Evolutionary conservation across 2,113 vertebrate species (phyloP).

Genomic region (Mola mola): DNA sequence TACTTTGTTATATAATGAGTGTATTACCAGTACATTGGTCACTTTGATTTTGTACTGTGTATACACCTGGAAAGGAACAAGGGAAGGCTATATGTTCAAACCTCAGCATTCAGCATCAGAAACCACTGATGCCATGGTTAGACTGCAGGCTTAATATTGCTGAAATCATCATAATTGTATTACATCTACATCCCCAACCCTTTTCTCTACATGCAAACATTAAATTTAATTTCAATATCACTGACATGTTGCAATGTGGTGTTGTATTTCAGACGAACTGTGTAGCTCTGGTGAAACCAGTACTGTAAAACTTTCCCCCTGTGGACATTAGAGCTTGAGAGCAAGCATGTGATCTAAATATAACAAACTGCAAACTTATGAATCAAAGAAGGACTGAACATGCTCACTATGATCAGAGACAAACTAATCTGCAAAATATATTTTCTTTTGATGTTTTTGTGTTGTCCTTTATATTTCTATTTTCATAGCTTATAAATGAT

Average conservation of each 20-base stretch:
- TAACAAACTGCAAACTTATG: slow-evolving; percentile 4
- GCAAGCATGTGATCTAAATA: neutral
- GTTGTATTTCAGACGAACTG: slow-evolving; percentile 4
- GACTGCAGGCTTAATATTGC: neutral
- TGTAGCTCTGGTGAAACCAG: neutral
- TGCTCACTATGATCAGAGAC: slow-evolving; percentile 2
- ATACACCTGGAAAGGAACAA: slow-evolving; percentile 15
- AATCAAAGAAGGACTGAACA: slow-evolving; percentile 6
- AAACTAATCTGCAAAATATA: slow-evolving; percentile 20
- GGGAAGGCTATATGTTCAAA: neutral
- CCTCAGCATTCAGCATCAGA: slow-evolving; percentile 5
- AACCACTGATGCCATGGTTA: neutral
- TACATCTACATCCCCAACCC: neutral
- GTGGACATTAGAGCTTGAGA: neutral
- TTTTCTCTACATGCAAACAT: no score
- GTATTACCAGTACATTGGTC: slow-evolving; percentile 14
- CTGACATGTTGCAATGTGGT: slow-evolving; percentile 2
- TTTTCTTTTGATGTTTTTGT: neutral
- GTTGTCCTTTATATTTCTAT: no score
- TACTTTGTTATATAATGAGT: no score
- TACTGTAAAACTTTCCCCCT: neutral
- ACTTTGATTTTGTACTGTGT: slow-evolving; percentile 34
- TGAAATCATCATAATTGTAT: neutral
- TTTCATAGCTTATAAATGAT: no score
- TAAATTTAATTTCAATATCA: neutral